phyloP scores from a whole-genome alignment of 2,888 invertebrate genomes.

The Theodoxus fluviatilis region DNA sequence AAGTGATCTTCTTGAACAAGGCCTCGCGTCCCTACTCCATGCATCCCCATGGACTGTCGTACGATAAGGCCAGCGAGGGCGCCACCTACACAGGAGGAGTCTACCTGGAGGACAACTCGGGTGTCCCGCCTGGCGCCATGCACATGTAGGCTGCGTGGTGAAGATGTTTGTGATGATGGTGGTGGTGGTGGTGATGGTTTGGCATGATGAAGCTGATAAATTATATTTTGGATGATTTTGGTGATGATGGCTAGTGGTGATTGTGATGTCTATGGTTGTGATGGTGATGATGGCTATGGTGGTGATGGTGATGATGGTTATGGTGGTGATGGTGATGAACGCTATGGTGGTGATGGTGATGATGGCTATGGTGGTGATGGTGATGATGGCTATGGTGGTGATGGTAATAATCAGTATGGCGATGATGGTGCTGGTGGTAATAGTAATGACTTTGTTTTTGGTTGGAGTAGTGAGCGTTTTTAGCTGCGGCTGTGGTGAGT shows the following conservation, averaged over 20 bases:
- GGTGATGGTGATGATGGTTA: not conserved
- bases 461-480: no score
- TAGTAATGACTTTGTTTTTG: no score
- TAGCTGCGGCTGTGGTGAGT: no score
- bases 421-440: no score
- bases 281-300: not conserved
- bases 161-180: constrained; percentile 25
- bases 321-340: not conserved
- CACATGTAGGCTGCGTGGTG: constrained; percentile 23
- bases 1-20: constrained; percentile 46
- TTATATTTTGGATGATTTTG: not conserved
- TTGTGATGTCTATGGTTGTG: not conserved
- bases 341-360: not conserved
- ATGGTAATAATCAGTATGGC: no score
- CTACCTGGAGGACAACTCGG: constrained; percentile 26
- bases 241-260: not conserved
- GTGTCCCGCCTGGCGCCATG: constrained; percentile 38
- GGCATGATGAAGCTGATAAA: not conserved
- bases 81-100: constrained; percentile 35
- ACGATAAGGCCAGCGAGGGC: constrained; percentile 43
- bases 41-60: constrained; percentile 45
- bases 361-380: not conserved
- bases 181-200: not conserved
- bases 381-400: no score
- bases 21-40: constrained; percentile 42